phyloP scores from a whole-genome alignment of 1,140 invertebrate species.

The Cephus cinctus region DNA sequence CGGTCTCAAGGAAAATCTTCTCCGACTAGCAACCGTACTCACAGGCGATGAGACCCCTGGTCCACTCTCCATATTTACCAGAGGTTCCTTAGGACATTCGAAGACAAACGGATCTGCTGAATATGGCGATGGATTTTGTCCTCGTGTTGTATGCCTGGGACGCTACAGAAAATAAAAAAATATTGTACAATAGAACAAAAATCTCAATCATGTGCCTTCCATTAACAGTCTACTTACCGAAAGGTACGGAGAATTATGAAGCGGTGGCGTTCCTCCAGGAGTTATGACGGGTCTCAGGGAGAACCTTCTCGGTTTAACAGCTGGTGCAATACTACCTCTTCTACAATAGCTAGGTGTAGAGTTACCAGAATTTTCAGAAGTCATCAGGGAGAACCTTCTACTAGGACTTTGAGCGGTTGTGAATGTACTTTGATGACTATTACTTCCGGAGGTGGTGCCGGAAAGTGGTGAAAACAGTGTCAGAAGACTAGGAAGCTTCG shows the following conservation, averaged over 20 bases:
- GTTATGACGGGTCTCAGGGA: conserved; percentile 52
- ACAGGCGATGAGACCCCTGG: conserved; percentile 41
- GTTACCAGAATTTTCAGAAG: conserved; percentile 27
- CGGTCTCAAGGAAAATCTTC: conserved; percentile 42
- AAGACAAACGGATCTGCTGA: conserved; percentile 31
- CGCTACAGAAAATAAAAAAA: conserved; percentile 3
- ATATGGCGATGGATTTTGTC: conserved; percentile 27
- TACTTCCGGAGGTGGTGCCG: conserved; percentile 18
- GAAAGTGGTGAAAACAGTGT: conserved; percentile 45
- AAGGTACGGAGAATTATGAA: conserved; percentile 29
- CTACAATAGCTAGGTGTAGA: conserved; percentile 30
- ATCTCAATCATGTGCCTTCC: not conserved
- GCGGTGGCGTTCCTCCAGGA: conserved; percentile 28
- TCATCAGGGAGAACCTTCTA: conserved; percentile 40
- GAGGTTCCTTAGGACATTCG: conserved; percentile 40
- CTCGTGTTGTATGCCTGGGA: not conserved
- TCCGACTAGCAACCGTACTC: conserved; percentile 14
- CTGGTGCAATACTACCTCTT: conserved; percentile 26
- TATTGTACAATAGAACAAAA: not conserved
- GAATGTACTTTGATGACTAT: conserved; percentile 39
- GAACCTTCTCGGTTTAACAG: conserved; percentile 39
- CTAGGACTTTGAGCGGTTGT: conserved; percentile 14
- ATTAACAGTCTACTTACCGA: conserved; percentile 25
- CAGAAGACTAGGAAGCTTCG: conserved; percentile 51
- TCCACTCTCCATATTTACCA: conserved; percentile 38